Evolutionary conservation across 2,797 vertebrate species (phyloP).

Genomic region (Urocyon cinereoargenteus): DNA sequence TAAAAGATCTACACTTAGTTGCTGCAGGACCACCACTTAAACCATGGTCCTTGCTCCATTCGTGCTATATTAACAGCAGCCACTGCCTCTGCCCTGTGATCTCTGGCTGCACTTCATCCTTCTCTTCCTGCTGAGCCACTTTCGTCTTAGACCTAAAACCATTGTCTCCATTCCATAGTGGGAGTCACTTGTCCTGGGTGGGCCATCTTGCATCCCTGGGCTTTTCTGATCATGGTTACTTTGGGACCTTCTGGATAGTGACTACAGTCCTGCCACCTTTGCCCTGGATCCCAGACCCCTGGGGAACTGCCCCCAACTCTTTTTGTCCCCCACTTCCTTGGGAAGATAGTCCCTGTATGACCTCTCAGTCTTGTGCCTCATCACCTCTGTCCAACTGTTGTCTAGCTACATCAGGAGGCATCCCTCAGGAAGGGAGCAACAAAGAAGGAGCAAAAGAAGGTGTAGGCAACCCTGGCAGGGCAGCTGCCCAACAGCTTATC

Average conservation of each 20-base stretch:
- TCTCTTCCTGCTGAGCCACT: neutral
- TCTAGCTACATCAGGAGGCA: constrained; percentile 69
- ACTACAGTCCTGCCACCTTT: constrained; percentile 84
- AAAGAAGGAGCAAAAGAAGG: constrained; percentile 85
- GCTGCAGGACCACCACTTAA: constrained; percentile 84
- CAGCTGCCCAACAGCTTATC: constrained; percentile 87
- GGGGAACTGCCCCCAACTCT: constrained; percentile 82
- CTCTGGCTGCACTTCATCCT: neutral
- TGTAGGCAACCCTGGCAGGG: constrained; percentile 82
- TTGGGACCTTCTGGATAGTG: constrained; percentile 82
- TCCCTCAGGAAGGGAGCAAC: constrained; percentile 49
- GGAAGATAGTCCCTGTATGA: constrained; percentile 76
- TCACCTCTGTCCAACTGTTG: constrained; percentile 82
- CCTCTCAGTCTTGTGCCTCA: constrained; percentile 39
- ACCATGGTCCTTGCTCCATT: neutral
- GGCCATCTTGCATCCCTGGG: constrained; percentile 70
- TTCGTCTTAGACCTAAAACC: constrained; percentile 63
- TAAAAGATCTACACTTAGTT: constrained; percentile 35
- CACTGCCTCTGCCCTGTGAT: neutral
- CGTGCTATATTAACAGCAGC: constrained; percentile 54
- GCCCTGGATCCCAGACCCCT: constrained; percentile 84
- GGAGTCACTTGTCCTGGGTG: constrained; percentile 67
- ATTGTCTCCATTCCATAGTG: constrained; percentile 75
- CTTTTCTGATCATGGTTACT: constrained; percentile 67
- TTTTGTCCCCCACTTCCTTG: constrained; percentile 85